Conservation (phyloP, 2,113 vertebrate genomes). For the Elaphurus davidianus region DNA sequence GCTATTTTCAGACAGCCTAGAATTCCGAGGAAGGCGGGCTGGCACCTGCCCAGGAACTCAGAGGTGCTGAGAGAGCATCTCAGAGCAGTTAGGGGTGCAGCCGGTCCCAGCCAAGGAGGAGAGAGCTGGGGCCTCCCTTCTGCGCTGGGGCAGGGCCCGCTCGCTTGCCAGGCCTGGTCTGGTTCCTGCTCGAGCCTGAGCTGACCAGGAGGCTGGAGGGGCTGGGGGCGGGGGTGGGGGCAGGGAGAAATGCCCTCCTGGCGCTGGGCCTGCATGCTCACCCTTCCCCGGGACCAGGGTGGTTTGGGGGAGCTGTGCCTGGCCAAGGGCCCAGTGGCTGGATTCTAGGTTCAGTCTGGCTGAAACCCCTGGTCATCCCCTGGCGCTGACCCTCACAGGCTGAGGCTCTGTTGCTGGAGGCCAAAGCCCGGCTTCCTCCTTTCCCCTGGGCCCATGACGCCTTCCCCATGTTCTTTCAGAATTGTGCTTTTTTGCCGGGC, state of each 20-base stretch:
- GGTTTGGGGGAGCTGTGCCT: background rate
- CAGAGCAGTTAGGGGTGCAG: background rate
- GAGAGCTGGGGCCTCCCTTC: background rate
- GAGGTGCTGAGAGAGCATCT: background rate
- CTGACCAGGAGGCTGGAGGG: background rate
- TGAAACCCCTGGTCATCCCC: background rate
- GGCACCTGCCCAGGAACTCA: background rate
- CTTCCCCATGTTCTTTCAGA: background rate
- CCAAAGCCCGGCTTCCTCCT: background rate
- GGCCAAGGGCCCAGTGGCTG: background rate
- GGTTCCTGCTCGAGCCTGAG: background rate
- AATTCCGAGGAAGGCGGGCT: background rate
- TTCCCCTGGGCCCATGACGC: fast-evolving
- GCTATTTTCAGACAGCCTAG: conserved; percentile 53
- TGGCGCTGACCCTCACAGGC: background rate
- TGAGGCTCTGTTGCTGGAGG: background rate
- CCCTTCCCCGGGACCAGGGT: background rate
- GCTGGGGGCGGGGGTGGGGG: background rate
- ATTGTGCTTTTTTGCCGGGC: too few relatives aligned
- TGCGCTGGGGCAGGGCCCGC: background rate
- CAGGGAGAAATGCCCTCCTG: background rate
- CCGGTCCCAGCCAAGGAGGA: background rate
- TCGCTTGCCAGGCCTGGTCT: background rate
- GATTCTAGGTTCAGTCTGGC: background rate
- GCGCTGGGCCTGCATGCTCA: background rate